A percentile compares a stretch with the other conserved stretches of the same genome.
Conservation (phyloP, 2,113 vertebrate genomes). For the Psephotus haematonotus region DNA sequence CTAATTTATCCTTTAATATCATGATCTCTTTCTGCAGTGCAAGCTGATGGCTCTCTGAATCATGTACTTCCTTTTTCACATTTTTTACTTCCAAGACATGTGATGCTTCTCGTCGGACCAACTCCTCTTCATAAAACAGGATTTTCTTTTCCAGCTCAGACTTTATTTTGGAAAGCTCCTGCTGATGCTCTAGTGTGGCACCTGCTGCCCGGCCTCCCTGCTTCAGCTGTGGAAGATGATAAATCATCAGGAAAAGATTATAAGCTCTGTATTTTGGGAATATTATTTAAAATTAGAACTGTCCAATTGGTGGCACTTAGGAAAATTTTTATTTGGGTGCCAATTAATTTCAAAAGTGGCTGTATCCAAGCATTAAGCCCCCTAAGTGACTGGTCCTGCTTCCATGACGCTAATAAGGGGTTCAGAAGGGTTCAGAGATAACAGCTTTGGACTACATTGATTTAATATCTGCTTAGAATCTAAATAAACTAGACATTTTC, state of each 20-base stretch:
- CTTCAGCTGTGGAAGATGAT: constrained; percentile 73
- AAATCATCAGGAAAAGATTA: not conserved
- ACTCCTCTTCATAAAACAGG: constrained; percentile 92
- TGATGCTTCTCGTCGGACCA: constrained; percentile 87
- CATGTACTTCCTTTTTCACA: constrained; percentile 90
- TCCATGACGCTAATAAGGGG: not conserved
- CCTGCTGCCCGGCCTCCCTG: constrained; percentile 82
- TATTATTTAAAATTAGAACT: not conserved
- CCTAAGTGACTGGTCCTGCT: not conserved
- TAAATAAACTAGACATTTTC: not conserved
- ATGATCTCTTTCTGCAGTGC: constrained; percentile 88
- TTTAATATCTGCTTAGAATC: not conserved
- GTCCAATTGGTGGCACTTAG: not conserved
- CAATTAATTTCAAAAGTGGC: not conserved
- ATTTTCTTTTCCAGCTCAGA: constrained; percentile 94
- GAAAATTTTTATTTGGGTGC: not conserved
- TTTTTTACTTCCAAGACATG: constrained; percentile 89
- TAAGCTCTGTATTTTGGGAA: not conserved
- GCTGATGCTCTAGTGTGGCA: constrained; percentile 82
- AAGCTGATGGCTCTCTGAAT: constrained; percentile 89
- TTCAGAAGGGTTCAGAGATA: not conserved
- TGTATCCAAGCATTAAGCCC: not conserved
- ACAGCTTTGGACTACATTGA: not conserved
- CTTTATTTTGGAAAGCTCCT: constrained; percentile 89
- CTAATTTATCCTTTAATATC: constrained; percentile 88